Percentiles rank a stretch among this genome's conserved stretches.
Conservation (phyloP, 2,888 invertebrate genomes). For the Prosapia bicincta region DNA sequence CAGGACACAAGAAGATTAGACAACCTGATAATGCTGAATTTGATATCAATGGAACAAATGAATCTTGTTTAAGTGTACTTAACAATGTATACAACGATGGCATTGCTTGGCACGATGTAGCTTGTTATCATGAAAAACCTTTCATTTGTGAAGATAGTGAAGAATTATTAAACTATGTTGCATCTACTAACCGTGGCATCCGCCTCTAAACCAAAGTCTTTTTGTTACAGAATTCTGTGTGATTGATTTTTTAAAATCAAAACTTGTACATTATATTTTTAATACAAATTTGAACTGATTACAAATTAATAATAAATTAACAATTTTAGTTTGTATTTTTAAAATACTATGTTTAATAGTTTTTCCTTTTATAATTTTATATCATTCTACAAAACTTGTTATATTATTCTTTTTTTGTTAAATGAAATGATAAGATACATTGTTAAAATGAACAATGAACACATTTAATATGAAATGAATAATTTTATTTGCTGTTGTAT, state of each 20-base stretch:
- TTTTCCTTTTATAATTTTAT: too few relatives aligned
- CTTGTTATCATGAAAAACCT: conserved; percentile 90
- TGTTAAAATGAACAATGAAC: too few relatives aligned
- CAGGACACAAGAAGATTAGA: conserved; percentile 82
- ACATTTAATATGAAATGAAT: too few relatives aligned
- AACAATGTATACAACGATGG: conserved; percentile 94
- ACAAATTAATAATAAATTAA: neutral
- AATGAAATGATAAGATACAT: too few relatives aligned
- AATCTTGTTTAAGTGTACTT: conserved; percentile 81
- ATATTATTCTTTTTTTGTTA: neutral
- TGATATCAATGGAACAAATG: conserved; percentile 80
- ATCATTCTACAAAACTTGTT: too few relatives aligned
- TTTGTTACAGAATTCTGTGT: neutral
- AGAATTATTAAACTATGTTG: conserved; percentile 80
- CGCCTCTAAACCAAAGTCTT: conserved; percentile 56
- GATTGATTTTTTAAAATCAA: neutral
- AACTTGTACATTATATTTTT: conserved; percentile 2
- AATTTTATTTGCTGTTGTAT: too few relatives aligned
- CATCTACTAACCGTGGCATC: conserved; percentile 77
- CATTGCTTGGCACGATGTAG: conserved; percentile 91
- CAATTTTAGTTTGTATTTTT: neutral
- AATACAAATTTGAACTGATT: neutral
- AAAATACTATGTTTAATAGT: neutral
- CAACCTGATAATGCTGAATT: conserved; percentile 91
- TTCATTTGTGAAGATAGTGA: conserved; percentile 89